phyloP scores from a whole-genome alignment of 2,888 invertebrate species.

The Carcina quercana region DNA sequence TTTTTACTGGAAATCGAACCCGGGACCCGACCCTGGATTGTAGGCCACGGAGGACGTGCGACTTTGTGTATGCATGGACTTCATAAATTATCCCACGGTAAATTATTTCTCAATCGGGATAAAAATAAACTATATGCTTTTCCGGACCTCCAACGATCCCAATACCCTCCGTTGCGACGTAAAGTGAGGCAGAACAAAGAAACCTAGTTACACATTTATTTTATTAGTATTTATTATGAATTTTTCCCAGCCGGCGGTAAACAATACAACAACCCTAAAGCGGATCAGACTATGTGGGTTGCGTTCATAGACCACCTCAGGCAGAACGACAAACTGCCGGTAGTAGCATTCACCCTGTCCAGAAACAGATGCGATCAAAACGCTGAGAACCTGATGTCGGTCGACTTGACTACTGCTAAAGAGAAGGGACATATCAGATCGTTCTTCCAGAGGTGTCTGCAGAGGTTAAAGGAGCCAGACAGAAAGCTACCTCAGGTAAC shows the following conservation, averaged over 20 bases:
- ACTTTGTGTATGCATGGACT: too few relatives aligned
- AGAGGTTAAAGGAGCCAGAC: constrained; percentile 89
- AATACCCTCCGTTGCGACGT: too few relatives aligned
- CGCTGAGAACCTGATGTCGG: constrained; percentile 74
- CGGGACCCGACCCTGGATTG: too few relatives aligned
- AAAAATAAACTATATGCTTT: too few relatives aligned
- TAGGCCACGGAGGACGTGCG: too few relatives aligned
- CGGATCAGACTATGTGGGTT: constrained; percentile 89
- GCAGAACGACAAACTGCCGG: constrained; percentile 89
- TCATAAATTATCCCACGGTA: too few relatives aligned
- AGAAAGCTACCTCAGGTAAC: constrained; percentile 89
- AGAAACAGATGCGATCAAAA: constrained; percentile 79
- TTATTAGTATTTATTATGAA: too few relatives aligned
- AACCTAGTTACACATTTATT: too few relatives aligned
- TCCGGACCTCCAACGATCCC: too few relatives aligned
- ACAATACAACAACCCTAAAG: constrained; percentile 69
- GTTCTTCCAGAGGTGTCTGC: constrained; percentile 91
- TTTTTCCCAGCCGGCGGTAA: constrained; percentile 42
- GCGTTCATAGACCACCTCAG: constrained; percentile 88
- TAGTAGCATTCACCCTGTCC: constrained; percentile 95
- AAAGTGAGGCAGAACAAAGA: too few relatives aligned
- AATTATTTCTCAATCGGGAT: too few relatives aligned
- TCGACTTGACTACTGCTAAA: constrained; percentile 87
- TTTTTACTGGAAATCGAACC: too few relatives aligned
- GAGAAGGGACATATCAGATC: constrained; percentile 90